A percentile compares a stretch with the other conserved stretches of the same genome.
phyloP scores from a whole-genome alignment of 1,140 invertebrate genomes.

The Formica selysi region DNA sequence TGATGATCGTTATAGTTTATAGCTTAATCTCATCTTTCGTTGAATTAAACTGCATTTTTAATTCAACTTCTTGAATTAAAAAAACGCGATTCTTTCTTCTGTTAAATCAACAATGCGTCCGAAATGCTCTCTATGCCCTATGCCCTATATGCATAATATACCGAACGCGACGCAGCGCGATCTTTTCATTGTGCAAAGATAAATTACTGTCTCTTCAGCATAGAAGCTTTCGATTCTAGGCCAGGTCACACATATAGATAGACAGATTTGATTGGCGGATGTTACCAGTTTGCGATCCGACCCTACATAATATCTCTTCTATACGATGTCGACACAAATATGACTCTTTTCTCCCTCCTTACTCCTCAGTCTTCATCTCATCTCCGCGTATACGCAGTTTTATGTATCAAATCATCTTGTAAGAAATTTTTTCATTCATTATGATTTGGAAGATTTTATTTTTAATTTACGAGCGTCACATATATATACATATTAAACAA shows the following conservation, averaged over 20 bases:
- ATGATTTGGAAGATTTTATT: not conserved
- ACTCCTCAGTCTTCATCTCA: conserved; percentile 48
- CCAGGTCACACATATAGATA: conserved; percentile 65
- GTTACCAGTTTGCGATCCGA: conserved; percentile 76
- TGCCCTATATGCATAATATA: not conserved
- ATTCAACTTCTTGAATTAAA: not conserved
- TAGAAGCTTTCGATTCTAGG: conserved; percentile 69
- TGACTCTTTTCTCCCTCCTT: not conserved
- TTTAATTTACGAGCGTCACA: not conserved
- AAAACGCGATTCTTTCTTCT: not conserved
- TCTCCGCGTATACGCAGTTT: conserved; percentile 26
- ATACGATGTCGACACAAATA: conserved; percentile 57
- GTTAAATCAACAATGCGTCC: not conserved
- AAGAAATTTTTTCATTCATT: not conserved
- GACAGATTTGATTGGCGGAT: conserved; percentile 78
- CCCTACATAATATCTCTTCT: conserved; percentile 66
- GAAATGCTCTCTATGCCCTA: not conserved
- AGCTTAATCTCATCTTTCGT: not conserved
- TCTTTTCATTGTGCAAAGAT: conserved; percentile 51
- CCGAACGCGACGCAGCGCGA: not conserved
- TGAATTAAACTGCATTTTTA: not conserved
- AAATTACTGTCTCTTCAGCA: conserved; percentile 53
- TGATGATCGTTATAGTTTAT: not conserved
- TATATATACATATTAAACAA: not conserved
- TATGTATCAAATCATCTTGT: not conserved